Conservation (phyloP, 2,888 invertebrate species). For the Apodemia hepburni region DNA sequence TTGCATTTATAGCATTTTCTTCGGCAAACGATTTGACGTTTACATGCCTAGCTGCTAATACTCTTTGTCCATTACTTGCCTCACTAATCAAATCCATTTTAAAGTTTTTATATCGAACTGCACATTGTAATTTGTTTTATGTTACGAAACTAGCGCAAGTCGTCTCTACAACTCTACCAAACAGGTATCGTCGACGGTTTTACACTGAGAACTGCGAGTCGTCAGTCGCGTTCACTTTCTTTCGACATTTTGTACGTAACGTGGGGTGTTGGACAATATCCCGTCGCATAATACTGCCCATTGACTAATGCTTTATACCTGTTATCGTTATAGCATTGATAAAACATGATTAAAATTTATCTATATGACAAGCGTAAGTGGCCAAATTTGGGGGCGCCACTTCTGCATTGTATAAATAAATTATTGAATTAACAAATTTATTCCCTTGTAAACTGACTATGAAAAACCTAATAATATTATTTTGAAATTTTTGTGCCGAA, state of each 20-base stretch:
- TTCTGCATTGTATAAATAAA: neutral
- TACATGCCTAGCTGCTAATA: conserved; percentile 54
- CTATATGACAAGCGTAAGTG: neutral
- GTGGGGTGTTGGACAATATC: conserved; percentile 39
- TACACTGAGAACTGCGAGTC: conserved; percentile 39
- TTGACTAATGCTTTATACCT: conserved; percentile 17
- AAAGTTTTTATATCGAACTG: conserved; percentile 18
- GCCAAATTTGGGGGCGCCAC: neutral
- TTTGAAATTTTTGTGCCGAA: too few species aligned
- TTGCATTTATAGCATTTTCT: conserved; percentile 54
- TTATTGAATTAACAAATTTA: neutral
- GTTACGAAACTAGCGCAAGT: conserved; percentile 14
- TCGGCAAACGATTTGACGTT: conserved; percentile 48
- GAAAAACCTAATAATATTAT: too few species aligned
- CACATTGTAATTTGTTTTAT: conserved; percentile 15
- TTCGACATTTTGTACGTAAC: conserved; percentile 72
- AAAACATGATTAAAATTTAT: conserved; percentile 13
- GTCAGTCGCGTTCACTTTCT: conserved; percentile 77
- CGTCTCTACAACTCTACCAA: conserved; percentile 17
- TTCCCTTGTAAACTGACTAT: too few species aligned
- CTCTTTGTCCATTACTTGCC: conserved; percentile 44
- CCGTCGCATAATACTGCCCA: conserved; percentile 21
- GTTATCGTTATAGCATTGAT: conserved; percentile 13
- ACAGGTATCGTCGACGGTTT: conserved; percentile 26
- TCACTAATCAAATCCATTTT: conserved; percentile 59